Conservation (phyloP, 2,113 vertebrate genomes). For the Engraulis encrasicolus region DNA sequence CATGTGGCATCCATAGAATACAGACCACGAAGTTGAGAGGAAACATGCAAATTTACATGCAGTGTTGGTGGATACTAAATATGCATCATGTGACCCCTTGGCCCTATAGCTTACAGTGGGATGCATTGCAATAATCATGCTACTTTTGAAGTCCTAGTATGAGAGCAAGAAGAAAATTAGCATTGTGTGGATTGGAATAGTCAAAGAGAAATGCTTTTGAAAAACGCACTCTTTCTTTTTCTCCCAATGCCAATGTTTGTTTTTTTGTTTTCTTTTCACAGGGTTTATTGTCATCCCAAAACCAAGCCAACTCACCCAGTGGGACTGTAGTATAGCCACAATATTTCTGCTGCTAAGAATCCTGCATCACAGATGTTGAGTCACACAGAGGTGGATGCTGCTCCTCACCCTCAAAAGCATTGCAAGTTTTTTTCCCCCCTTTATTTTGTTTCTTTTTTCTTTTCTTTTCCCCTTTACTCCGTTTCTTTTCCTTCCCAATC, state of each 20-base stretch:
- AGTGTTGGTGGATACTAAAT: neutral
- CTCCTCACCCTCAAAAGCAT: constrained; percentile 84
- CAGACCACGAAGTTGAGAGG: neutral
- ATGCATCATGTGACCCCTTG: neutral
- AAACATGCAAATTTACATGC: neutral
- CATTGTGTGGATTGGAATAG: neutral
- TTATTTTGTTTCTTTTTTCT: constrained; percentile 49
- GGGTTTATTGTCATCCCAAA: constrained; percentile 93
- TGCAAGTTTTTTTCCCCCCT: constrained; percentile 71
- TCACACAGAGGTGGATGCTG: constrained; percentile 82
- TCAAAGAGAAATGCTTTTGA: neutral
- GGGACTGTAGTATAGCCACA: constrained; percentile 93
- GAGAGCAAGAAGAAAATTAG: neutral
- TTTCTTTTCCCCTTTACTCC: constrained; percentile 55
- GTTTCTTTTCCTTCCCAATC: neutral
- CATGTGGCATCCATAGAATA: neutral
- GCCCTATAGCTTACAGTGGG: neutral
- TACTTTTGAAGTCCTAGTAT: neutral
- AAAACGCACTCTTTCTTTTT: neutral
- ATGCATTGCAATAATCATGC: neutral
- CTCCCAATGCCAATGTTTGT: constrained; percentile 65
- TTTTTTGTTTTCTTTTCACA: constrained; percentile 86
- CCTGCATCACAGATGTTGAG: constrained; percentile 79
- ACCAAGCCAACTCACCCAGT: constrained; percentile 94
- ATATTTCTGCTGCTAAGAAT: constrained; percentile 83